Conservation (phyloP, 2,113 vertebrate genomes). For the Eupsittula cactorum region DNA sequence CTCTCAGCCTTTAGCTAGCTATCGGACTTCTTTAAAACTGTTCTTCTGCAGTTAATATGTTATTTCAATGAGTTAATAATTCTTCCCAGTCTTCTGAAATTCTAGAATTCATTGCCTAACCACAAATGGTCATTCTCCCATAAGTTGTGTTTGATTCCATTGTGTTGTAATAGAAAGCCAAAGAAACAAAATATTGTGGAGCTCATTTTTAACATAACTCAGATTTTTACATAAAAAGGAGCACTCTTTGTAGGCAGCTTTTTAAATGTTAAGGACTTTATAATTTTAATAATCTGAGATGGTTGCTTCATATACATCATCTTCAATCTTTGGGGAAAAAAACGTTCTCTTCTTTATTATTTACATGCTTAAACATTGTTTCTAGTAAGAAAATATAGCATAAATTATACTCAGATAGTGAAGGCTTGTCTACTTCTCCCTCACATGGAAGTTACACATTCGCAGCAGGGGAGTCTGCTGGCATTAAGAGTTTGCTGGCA, state of each 20-base stretch:
- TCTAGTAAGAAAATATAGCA: neutral
- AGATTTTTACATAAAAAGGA: conserved; percentile 59
- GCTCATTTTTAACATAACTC: conserved; percentile 65
- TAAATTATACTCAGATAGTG: neutral
- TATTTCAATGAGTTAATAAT: conserved; percentile 68
- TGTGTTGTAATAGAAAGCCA: conserved; percentile 60
- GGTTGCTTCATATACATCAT: neutral
- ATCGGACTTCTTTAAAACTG: neutral
- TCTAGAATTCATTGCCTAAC: conserved; percentile 64
- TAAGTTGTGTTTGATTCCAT: conserved; percentile 69
- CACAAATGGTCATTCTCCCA: conserved; percentile 78
- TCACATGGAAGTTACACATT: neutral
- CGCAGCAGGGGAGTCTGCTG: neutral
- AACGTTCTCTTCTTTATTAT: neutral
- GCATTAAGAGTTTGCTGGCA: neutral
- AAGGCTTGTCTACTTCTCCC: neutral
- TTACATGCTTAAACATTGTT: neutral
- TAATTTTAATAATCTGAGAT: conserved; percentile 10
- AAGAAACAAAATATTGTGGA: conserved; percentile 55
- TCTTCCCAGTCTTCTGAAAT: conserved; percentile 55
- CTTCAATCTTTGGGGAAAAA: neutral
- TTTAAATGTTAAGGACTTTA: neutral
- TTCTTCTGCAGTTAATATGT: conserved; percentile 44
- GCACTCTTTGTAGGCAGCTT: conserved; percentile 34
- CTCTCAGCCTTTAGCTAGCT: neutral